A percentile compares a stretch with the other conserved stretches of the same genome.
Evolutionary conservation across 1,140 invertebrate genomes (phyloP).

Genomic region (Camponotus vicinus): DNA sequence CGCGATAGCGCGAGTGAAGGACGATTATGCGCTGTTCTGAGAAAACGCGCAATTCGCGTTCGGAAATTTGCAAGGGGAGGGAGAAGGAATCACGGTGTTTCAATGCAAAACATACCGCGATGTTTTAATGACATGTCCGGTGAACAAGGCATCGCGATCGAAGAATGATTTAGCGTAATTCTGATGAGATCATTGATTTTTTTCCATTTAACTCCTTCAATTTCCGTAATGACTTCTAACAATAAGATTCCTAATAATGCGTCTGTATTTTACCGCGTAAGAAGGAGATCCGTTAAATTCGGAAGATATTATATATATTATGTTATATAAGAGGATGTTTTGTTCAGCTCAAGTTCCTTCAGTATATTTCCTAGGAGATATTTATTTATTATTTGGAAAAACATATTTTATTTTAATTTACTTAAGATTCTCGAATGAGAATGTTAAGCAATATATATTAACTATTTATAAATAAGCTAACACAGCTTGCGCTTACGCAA

Average conservation of each 20-base stretch:
- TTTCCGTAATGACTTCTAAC: conserved; percentile 27
- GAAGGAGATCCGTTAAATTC: not conserved
- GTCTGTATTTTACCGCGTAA: not conserved
- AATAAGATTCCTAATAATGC: conserved; percentile 11
- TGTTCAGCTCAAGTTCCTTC: not conserved
- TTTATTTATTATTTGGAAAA: not conserved
- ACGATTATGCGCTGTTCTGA: conserved; percentile 39
- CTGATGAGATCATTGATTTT: conserved; percentile 39
- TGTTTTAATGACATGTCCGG: conserved; percentile 29
- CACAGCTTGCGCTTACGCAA: not conserved
- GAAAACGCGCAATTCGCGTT: conserved; percentile 48
- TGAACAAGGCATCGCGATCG: not conserved
- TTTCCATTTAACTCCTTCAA: conserved; percentile 22
- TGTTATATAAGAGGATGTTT: not conserved
- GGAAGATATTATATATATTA: not conserved
- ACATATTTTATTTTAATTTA: not conserved
- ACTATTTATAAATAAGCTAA: not conserved
- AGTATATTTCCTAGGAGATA: not conserved
- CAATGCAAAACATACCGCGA: conserved; percentile 21
- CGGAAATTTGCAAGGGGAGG: conserved; percentile 18
- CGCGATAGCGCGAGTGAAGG: conserved; percentile 4
- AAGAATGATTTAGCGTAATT: conserved; percentile 25
- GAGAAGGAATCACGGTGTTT: conserved; percentile 43
- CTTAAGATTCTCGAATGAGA: not conserved
- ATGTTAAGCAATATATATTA: not conserved